A percentile compares a stretch with the other conserved stretches of the same genome.
These are phyloP conservation scores for Aviceda subcristata DNA, from an alignment of 2,113 vertebrate species.

Conservation along the genomic window DNA sequence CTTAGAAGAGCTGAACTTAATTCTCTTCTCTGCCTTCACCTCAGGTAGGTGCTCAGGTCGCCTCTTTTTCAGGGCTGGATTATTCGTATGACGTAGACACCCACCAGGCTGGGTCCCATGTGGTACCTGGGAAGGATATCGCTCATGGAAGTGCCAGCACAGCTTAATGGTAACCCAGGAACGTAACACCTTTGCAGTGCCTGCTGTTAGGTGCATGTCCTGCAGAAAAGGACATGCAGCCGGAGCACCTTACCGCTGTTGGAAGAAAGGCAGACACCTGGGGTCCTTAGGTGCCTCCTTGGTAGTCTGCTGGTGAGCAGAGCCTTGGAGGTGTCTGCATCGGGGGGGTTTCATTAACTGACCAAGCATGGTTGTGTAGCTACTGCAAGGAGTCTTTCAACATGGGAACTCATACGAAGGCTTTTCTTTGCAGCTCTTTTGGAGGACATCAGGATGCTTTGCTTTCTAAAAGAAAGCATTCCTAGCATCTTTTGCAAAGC, in stretches of 20 bases:
- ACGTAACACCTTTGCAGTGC: neutral
- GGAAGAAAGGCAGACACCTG: neutral
- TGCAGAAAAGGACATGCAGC: neutral
- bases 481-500: neutral
- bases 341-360: neutral
- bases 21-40: neutral
- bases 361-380: neutral
- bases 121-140: neutral
- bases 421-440: neutral
- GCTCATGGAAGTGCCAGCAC: neutral
- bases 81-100: neutral
- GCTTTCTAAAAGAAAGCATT: neutral
- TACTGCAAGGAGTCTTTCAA: neutral
- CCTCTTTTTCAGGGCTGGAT: neutral
- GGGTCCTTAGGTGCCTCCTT: neutral
- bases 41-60: neutral
- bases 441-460: neutral
- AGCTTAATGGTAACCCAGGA: neutral
- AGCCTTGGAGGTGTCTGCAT: neutral
- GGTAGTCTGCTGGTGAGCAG: neutral
- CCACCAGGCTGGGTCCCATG: neutral
- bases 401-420: neutral
- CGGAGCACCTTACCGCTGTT: neutral
- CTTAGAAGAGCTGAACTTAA: neutral
- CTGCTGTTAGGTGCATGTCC: neutral